These are phyloP conservation scores for Barbus barbus DNA, from an alignment of 2,113 vertebrate species.

Conservation along the genomic window DNA sequence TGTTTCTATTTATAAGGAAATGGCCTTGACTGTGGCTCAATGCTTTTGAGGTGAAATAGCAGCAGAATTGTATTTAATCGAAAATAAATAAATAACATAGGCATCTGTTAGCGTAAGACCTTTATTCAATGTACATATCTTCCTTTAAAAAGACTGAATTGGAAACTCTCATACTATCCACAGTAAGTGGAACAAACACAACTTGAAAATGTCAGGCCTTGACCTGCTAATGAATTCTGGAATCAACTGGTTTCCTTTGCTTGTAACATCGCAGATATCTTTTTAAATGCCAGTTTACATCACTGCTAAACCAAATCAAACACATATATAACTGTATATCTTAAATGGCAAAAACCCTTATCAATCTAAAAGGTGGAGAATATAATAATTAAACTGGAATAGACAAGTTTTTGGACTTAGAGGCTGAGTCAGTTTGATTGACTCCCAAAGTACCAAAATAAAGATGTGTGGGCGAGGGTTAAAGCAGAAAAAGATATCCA, in stretches of 20 bases:
- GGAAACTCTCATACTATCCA: too few species aligned
- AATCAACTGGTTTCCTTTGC: neutral
- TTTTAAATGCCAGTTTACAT: neutral
- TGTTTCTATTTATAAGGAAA: neutral
- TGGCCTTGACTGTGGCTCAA: conserved; percentile 1
- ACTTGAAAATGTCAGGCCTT: conserved; percentile 32
- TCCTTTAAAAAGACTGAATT: too few species aligned
- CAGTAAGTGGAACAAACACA: neutral
- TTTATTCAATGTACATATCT: neutral
- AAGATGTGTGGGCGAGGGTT: neutral
- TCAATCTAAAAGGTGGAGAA: neutral
- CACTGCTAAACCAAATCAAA: neutral
- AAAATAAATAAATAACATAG: neutral
- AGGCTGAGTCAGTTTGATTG: conserved; percentile 15
- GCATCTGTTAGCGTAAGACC: neutral
- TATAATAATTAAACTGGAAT: neutral
- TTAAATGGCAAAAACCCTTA: too few species aligned
- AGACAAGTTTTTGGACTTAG: neutral
- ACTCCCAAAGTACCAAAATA: neutral
- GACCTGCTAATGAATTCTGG: neutral
- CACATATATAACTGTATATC: neutral
- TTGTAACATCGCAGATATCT: neutral
- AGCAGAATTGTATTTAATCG: neutral
- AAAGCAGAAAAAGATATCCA: neutral
- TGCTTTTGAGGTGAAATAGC: neutral